Evolutionary conservation across 2,797 vertebrate species (phyloP), one percentile per base, ranked within the genome.

Genomic region (Macrochelys suwanniensis): DNA sequence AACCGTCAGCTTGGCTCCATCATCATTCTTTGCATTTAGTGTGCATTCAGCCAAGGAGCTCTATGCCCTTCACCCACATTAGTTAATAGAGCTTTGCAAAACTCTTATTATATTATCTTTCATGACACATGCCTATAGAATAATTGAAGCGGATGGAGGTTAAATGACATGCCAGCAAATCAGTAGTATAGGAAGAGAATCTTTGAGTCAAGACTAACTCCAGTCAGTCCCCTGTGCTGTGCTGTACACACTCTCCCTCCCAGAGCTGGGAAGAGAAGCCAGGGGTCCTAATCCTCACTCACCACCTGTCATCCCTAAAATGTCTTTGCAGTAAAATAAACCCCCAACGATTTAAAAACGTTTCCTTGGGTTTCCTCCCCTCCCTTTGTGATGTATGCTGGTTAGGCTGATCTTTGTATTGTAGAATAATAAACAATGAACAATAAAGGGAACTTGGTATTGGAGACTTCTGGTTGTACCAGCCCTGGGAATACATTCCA

Each of bases 1-100:
- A 92, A 91, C 68, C 31, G 23, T 15, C 93, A 90, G 96, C 92
- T 88, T 49, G 47, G 56, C 53, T 88, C 89, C 92, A 93, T 45
- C 49, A 11, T 6, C 0, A 0, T 2, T 51, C 89, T 93, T 47
- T 85, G 71, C 50, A 16, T 47, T 49, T 49, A 25, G 21, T 0
- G 1, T 1, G 15, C 4, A 37, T 93, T 57, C 25, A 9, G 1
- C 7, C 77, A 16, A n/a, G 25, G n/a, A 74, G 31, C 25, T 28
- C 11, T 54, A 78, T 16, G 26, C 37, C 80, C 68, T 89, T 57
- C 12, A 5, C 7, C 4, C 59, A 0, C 0, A 1, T 37, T 5
- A 51, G 42, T 31, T 51, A 59, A 6, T 68, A 33, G 10, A 84
- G 33, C 77, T 56, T 45, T 25, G 1, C 0, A 3, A 0, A 82